phyloP scores from a whole-genome alignment of 2,888 invertebrate species.

The Azorinus chamasolen region DNA sequence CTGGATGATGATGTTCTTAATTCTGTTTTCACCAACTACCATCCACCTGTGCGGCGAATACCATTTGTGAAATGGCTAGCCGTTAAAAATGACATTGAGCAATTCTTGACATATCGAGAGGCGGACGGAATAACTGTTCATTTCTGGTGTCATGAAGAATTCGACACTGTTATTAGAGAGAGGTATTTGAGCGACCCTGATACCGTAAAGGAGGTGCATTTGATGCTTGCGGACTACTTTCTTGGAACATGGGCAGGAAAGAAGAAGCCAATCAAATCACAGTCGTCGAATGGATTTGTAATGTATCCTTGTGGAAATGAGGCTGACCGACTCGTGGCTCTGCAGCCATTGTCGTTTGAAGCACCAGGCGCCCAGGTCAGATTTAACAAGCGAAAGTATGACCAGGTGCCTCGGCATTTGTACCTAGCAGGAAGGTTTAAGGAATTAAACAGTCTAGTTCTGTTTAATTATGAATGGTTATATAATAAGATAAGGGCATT shows the following conservation, averaged over 20 bases:
- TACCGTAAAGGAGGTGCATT: conserved; percentile 74
- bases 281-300: conserved; percentile 13
- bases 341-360: conserved; percentile 79
- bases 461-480: conserved; percentile 86
- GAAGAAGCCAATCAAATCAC: conserved; percentile 67
- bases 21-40: conserved; percentile 67
- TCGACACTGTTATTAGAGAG: conserved; percentile 69
- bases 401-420: conserved; percentile 84
- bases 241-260: conserved; percentile 81
- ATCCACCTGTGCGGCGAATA: conserved; percentile 75
- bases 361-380: conserved; percentile 55
- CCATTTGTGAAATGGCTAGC: conserved; percentile 81
- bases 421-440: conserved; percentile 80
- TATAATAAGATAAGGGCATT: conserved; percentile 84
- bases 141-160: conserved; percentile 77
- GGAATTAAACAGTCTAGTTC: conserved; percentile 82
- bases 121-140: conserved; percentile 81
- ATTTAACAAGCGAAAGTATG: conserved; percentile 84
- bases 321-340: conserved; percentile 75
- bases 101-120: conserved; percentile 73
- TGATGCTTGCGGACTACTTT: conserved; percentile 84
- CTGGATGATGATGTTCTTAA: conserved; percentile 83
- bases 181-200: conserved; percentile 75
- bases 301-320: conserved; percentile 56
- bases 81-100: conserved; percentile 78